phyloP scores from a whole-genome alignment of 2,888 invertebrate species.

The Epistrophe grossulariae region DNA sequence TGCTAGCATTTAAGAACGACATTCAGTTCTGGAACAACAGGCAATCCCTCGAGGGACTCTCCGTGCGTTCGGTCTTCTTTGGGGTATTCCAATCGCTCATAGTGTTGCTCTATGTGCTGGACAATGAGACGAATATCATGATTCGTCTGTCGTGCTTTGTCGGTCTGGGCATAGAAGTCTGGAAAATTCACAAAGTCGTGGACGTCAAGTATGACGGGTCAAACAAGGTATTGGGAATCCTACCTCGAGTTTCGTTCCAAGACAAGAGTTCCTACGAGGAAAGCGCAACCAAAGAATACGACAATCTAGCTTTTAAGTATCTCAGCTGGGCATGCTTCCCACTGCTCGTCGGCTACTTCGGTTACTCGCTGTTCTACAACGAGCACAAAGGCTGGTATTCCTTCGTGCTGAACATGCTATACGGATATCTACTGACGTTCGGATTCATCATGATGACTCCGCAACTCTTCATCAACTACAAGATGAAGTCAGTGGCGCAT shows the following conservation, averaged over 20 bases:
- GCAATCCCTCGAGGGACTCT: slow-evolving; percentile 97
- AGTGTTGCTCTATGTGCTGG: slow-evolving; percentile 97
- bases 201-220: slow-evolving; percentile 92
- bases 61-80: slow-evolving; percentile 99
- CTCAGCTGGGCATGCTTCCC: slow-evolving; percentile 98
- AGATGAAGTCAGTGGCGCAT: slow-evolving; percentile 99
- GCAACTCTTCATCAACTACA: slow-evolving; percentile 99
- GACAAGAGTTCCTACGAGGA: slow-evolving; percentile 99
- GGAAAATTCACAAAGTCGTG: slow-evolving; percentile 99
- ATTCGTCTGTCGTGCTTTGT: slow-evolving; percentile 97
- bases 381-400: slow-evolving; percentile 99
- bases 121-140: slow-evolving; percentile 99
- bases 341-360: slow-evolving; percentile 94
- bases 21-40: slow-evolving; percentile 99
- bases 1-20: slow-evolving; percentile 99
- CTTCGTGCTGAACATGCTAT: slow-evolving; percentile 97
- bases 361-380: slow-evolving; percentile 96
- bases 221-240: slow-evolving; percentile 89
- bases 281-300: slow-evolving; percentile 96
- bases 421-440: slow-evolving; percentile 98
- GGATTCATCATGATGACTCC: slow-evolving; percentile 99
- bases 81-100: slow-evolving; percentile 98
- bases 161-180: slow-evolving; percentile 97
- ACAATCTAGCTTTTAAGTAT: slow-evolving; percentile 97
- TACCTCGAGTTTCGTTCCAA: slow-evolving; percentile 92